Evolutionary conservation across 2,113 vertebrate species (phyloP).

Genomic region (Boleophthalmus pectinirostris): DNA sequence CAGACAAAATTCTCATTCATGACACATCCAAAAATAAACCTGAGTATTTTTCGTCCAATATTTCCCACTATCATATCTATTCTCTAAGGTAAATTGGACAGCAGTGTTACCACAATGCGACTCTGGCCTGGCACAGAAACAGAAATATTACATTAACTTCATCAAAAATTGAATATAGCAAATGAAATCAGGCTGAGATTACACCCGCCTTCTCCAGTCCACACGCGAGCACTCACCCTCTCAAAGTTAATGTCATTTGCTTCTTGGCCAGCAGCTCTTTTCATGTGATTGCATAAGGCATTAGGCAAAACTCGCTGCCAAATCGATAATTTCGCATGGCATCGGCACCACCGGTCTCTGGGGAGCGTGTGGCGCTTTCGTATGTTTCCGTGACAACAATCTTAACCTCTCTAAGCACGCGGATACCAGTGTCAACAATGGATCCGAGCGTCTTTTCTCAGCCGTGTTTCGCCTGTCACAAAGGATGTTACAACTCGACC

Average conservation of each 20-base stretch:
- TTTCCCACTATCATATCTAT: neutral
- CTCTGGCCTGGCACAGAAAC: conserved; percentile 38
- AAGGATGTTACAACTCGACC: neutral
- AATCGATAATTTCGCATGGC: conserved; percentile 66
- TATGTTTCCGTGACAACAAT: conserved; percentile 31
- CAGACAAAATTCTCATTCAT: neutral
- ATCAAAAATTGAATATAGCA: conserved; percentile 70
- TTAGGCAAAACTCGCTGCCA: conserved; percentile 62
- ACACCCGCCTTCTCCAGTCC: conserved; percentile 29
- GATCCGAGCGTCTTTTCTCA: neutral
- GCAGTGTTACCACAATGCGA: conserved; percentile 29
- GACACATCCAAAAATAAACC: neutral
- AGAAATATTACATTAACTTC: conserved; percentile 66
- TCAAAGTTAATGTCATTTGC: conserved; percentile 72
- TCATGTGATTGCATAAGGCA: conserved; percentile 65
- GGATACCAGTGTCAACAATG: conserved; percentile 16
- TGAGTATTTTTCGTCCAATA: neutral
- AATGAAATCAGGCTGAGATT: conserved; percentile 69
- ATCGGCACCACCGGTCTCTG: conserved; percentile 44
- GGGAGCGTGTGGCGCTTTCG: conserved; percentile 26
- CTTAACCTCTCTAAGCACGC: conserved; percentile 27
- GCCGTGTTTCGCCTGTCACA: neutral
- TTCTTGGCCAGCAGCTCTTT: conserved; percentile 66
- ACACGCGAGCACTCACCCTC: conserved; percentile 33
- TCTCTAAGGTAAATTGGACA: conserved; percentile 23